These are phyloP conservation scores for Aplysina aerophoba DNA, from an alignment of 37 sponge, comb jelly and placozoan species.

Conservation along the genomic window DNA sequence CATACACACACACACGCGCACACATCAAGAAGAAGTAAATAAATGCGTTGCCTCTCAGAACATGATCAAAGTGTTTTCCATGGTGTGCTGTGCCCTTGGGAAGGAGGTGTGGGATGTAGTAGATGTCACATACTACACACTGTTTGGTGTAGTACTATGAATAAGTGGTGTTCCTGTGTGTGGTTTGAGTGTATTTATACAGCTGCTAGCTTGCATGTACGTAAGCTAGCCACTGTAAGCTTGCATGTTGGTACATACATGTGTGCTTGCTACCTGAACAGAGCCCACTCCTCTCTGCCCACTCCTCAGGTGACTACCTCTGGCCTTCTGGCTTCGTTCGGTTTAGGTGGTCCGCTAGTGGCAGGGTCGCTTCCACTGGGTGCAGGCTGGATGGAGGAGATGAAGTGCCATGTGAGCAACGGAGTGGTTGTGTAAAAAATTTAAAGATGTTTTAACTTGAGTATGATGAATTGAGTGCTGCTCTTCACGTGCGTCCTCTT, in stretches of 20 bases:
- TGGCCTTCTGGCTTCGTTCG: slow-evolving; percentile 7
- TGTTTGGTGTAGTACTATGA: too few species aligned
- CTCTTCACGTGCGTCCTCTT: too few species aligned
- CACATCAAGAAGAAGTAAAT: too few species aligned
- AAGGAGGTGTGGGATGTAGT: too few species aligned
- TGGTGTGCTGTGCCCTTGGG: too few species aligned
- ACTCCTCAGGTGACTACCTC: not conserved
- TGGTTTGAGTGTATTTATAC: not conserved
- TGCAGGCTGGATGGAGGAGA: slow-evolving; percentile 22
- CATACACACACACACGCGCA: too few species aligned
- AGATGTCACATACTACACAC: too few species aligned
- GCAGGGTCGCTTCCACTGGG: not conserved
- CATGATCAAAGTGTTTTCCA: too few species aligned
- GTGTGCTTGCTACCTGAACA: not conserved
- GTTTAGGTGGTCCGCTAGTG: not conserved
- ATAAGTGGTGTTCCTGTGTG: not conserved
- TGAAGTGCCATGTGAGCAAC: not conserved
- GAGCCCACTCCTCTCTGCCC: not conserved
- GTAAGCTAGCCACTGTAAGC: not conserved
- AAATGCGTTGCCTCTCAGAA: too few species aligned
- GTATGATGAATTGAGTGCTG: too few species aligned
- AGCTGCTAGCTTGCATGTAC: not conserved
- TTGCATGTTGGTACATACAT: not conserved
- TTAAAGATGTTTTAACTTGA: too few species aligned
- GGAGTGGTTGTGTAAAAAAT: too few species aligned